These are phyloP conservation scores for Bagarius yarrelli DNA, from an alignment of 2,113 vertebrate genomes.

Conservation along the genomic window DNA sequence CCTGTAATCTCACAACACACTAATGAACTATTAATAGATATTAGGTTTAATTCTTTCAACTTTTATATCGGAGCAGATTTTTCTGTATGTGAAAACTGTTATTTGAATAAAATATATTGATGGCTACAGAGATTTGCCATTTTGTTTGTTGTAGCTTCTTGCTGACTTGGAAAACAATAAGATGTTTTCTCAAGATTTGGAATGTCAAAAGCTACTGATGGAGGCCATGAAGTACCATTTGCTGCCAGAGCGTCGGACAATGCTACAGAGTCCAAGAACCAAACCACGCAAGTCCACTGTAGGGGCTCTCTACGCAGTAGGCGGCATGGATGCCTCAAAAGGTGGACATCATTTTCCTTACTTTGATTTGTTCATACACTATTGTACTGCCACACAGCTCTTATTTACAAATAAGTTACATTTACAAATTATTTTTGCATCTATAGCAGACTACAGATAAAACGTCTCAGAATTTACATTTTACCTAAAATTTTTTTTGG, in stretches of 20 bases:
- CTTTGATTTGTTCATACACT: background rate
- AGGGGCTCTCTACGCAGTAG: slow-evolving; percentile 91
- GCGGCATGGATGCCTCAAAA: slow-evolving; percentile 94
- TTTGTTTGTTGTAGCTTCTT: slow-evolving; percentile 74
- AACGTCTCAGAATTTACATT: no score
- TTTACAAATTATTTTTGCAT: no score
- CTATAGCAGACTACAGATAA: no score
- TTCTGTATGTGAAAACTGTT: no score
- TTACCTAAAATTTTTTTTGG: no score
- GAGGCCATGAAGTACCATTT: slow-evolving; percentile 99
- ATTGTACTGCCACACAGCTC: background rate
- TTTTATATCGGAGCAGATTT: no score
- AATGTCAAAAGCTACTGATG: slow-evolving; percentile 96
- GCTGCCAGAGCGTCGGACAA: slow-evolving; percentile 86
- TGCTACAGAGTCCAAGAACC: slow-evolving; percentile 94
- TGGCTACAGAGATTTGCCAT: background rate
- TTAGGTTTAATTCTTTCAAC: no score
- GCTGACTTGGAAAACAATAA: slow-evolving; percentile 94
- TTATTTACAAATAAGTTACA: no score
- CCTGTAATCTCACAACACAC: no score
- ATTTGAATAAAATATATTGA: background rate
- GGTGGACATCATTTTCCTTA: slow-evolving; percentile 64
- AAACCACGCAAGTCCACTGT: slow-evolving; percentile 98
- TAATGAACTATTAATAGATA: no score
- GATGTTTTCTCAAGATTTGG: slow-evolving; percentile 89